Conservation (phyloP, 2,888 invertebrate genomes). For the Nemoura dubitans region DNA sequence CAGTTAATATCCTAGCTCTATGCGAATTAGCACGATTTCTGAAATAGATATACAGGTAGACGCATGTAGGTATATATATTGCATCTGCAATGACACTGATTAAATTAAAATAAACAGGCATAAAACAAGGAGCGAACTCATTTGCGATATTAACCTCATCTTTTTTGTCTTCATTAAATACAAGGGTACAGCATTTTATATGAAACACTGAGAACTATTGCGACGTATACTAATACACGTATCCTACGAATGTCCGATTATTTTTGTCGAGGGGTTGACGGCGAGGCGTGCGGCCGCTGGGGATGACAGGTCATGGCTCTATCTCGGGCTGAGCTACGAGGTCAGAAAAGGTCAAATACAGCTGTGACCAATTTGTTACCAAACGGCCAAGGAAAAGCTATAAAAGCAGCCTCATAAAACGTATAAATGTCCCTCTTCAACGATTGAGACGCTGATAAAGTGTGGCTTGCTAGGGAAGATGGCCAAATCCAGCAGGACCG, state of each 20-base stretch:
- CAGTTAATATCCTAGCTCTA: not conserved
- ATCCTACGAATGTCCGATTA: not conserved
- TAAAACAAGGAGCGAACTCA: too few species aligned
- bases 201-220: not conserved
- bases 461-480: not conserved
- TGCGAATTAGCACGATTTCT: not conserved
- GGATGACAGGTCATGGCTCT: conserved; percentile 39
- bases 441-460: not conserved
- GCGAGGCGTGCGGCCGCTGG: not conserved
- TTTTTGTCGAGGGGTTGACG: conserved; percentile 9
- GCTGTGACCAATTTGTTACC: conserved; percentile 41
- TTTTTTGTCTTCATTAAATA: not conserved
- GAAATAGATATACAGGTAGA: not conserved
- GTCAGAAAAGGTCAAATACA: conserved; percentile 38
- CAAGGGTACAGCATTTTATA: not conserved
- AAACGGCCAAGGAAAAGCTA: conserved; percentile 22
- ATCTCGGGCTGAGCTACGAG: conserved; percentile 28
- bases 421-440: conserved; percentile 31
- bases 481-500: not conserved
- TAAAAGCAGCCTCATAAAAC: conserved; percentile 38
- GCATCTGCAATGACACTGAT: not conserved
- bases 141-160: too few species aligned
- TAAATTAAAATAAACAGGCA: not conserved
- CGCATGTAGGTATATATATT: not conserved
- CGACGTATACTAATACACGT: too few species aligned